Conservation (phyloP, 2,888 invertebrate genomes). For the Griposia aprilina region DNA sequence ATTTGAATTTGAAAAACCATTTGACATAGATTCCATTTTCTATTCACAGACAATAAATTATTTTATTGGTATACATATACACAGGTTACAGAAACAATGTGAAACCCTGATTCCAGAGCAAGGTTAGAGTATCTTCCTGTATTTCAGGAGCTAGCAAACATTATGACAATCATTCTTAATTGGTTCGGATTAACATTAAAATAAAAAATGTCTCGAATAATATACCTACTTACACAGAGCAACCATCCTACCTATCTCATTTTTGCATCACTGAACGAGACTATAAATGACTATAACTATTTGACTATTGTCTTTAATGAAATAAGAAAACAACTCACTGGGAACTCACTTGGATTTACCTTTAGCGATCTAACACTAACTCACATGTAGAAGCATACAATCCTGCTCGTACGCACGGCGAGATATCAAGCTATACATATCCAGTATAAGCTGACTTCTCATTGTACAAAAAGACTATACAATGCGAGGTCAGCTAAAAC, state of each 20-base stretch:
- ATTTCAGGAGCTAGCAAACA: too few species aligned
- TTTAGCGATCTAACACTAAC: not conserved
- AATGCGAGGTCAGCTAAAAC: too few species aligned
- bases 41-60: too few species aligned
- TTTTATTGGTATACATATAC: too few species aligned
- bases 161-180: not conserved
- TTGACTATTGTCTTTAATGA: too few species aligned
- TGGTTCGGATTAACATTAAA: not conserved
- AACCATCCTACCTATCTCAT: not conserved
- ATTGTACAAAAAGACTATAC: too few species aligned
- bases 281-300: not conserved
- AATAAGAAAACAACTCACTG: not conserved
- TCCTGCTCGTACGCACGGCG: not conserved
- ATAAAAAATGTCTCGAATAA: not conserved
- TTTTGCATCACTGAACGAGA: not conserved
- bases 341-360: not conserved
- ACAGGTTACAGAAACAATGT: too few species aligned
- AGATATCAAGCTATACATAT: too few species aligned
- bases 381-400: constrained; percentile 13
- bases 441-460: too few species aligned
- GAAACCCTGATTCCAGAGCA: too few species aligned
- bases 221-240: too few species aligned
- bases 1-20: not conserved
- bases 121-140: too few species aligned
- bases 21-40: not conserved